Evolutionary conservation across 2,888 invertebrate species (phyloP).

Genomic region (Lasioglossum villosulum): DNA sequence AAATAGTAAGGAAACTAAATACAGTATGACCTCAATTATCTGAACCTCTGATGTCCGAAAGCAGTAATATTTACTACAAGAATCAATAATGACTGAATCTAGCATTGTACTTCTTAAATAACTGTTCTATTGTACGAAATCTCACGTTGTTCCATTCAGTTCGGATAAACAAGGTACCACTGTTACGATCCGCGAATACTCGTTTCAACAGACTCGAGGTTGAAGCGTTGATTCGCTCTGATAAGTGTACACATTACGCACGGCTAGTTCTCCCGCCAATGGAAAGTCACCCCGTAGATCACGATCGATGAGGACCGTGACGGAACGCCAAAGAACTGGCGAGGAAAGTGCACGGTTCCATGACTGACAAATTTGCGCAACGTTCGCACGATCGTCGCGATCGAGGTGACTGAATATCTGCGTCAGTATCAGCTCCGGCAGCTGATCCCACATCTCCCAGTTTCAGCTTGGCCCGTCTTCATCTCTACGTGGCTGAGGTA

Average conservation of each 20-base stretch:
- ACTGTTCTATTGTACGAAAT: no score
- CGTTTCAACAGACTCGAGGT: no score
- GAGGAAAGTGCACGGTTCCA: slow-evolving; percentile 80
- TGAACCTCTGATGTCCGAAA: no score
- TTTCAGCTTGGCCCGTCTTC: slow-evolving; percentile 75
- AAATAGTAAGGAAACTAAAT: no score
- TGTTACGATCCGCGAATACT: no score
- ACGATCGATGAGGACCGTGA: slow-evolving; percentile 79
- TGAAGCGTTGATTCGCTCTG: no score
- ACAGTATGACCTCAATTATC: no score
- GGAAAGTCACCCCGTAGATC: slow-evolving; percentile 78
- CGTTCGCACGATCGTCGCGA: slow-evolving; percentile 78
- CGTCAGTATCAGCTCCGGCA: slow-evolving; percentile 83
- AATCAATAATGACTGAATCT: no score
- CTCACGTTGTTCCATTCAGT: no score
- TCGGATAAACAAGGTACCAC: no score
- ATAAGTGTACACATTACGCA: slow-evolving; percentile 52
- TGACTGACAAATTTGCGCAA: slow-evolving; percentile 77
- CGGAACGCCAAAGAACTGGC: slow-evolving; percentile 81
- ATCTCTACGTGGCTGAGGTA: slow-evolving; percentile 67
- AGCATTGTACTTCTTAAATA: no score
- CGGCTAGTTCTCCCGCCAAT: slow-evolving; percentile 77
- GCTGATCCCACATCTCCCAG: slow-evolving; percentile 82
- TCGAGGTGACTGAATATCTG: slow-evolving; percentile 80
- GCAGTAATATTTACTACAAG: no score